phyloP scores from a whole-genome alignment of 2,797 vertebrate genomes.

The Clarias laeviceps region DNA sequence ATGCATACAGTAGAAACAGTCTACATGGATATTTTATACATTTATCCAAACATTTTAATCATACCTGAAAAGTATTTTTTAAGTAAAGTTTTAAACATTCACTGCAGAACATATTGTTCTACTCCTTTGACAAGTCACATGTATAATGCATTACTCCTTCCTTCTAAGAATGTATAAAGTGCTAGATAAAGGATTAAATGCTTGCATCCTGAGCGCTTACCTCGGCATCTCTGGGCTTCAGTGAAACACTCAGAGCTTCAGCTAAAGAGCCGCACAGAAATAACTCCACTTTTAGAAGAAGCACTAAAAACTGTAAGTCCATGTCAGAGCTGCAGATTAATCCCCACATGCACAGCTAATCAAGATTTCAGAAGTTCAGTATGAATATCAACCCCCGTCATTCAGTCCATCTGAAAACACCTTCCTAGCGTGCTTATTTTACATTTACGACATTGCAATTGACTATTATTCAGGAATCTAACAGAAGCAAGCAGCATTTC shows the following conservation, averaged over 20 bases:
- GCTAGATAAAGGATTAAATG: not conserved
- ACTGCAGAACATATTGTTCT: not conserved
- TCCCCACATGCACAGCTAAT: not conserved
- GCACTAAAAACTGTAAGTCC: not conserved
- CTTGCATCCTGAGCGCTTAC: not conserved
- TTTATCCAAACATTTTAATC: not conserved
- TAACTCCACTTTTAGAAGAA: not conserved
- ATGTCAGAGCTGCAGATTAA: not conserved
- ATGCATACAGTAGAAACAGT: too few species aligned
- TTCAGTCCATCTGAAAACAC: not conserved
- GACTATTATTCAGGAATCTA: not conserved
- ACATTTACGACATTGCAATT: too few species aligned
- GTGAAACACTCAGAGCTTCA: not conserved
- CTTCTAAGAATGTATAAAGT: not conserved
- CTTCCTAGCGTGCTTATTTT: not conserved
- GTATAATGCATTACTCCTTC: too few species aligned
- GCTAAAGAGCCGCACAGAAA: not conserved
- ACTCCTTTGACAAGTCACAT: not conserved
- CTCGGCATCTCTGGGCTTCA: slow-evolving; percentile 1
- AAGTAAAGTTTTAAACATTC: not conserved
- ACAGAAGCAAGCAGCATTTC: not conserved
- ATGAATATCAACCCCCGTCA: not conserved
- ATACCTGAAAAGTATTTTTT: not conserved
- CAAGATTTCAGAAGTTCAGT: not conserved
- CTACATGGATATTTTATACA: too few species aligned